A percentile compares a stretch with the other conserved stretches of the same genome.
phyloP scores from a whole-genome alignment of 2,888 invertebrate genomes.

The Ecdyonurus torrentis region DNA sequence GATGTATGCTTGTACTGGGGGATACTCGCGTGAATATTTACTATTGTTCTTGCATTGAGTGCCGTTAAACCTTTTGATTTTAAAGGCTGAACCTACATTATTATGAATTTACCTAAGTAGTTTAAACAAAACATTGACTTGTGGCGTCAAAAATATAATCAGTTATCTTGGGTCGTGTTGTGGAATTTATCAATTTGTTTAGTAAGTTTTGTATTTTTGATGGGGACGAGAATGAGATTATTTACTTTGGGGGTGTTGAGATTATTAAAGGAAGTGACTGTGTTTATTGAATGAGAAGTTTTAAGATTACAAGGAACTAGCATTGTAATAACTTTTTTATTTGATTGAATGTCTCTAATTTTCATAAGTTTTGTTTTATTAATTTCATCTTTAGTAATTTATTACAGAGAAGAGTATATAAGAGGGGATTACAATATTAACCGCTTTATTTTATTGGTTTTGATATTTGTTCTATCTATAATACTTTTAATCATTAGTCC shows the following conservation, averaged over 20 bases:
- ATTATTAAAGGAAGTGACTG: conserved; percentile 28
- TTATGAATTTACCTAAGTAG: conserved; percentile 42
- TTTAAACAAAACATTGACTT: conserved; percentile 51
- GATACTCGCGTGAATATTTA: conserved; percentile 38
- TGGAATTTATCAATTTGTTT: conserved; percentile 33
- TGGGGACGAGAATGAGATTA: conserved; percentile 27
- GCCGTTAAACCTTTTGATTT: conserved; percentile 42
- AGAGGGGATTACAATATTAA: conserved; percentile 33
- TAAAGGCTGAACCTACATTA: conserved; percentile 34
- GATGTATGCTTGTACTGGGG: conserved; percentile 32
- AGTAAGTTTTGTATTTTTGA: conserved; percentile 33
- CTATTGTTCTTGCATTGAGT: conserved; percentile 43
- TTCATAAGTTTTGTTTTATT: conserved; percentile 46
- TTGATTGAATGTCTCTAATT: conserved; percentile 45
- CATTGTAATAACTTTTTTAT: conserved; percentile 36
- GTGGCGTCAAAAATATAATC: conserved; percentile 41
- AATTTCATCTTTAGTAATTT: conserved; percentile 47
- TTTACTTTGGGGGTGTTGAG: conserved; percentile 28
- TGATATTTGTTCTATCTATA: conserved; percentile 49
- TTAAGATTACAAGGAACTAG: conserved; percentile 31
- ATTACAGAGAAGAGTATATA: conserved; percentile 48
- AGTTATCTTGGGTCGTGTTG: conserved; percentile 33
- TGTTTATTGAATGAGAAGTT: conserved; percentile 39
- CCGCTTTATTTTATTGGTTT: conserved; percentile 46
- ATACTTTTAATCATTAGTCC: conserved; percentile 48